Evolutionary conservation across 2,797 vertebrate species (phyloP).

Genomic region (Sarcoramphus papa): DNA sequence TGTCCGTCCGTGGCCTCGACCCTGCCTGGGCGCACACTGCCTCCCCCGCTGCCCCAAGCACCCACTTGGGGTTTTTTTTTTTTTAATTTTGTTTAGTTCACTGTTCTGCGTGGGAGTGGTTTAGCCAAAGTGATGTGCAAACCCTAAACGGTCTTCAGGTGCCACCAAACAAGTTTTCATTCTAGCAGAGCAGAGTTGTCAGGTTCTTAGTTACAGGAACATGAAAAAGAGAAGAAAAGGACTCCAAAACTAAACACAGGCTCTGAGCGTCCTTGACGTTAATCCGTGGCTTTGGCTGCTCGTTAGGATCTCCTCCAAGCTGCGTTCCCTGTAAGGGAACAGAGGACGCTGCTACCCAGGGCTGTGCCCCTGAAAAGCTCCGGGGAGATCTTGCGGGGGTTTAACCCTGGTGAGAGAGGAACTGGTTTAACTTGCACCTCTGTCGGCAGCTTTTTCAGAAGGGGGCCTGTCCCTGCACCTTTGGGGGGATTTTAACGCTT

Average conservation of each 20-base stretch:
- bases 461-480: not conserved
- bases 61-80: not conserved
- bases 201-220: not conserved
- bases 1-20: not conserved
- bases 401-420: not conserved
- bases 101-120: not conserved
- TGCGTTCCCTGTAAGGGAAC: not conserved
- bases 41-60: not conserved
- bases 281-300: not conserved
- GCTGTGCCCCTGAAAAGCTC: not conserved
- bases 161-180: not conserved
- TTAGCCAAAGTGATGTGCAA: too few species aligned
- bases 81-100: fast-evolving
- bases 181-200: not conserved
- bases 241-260: not conserved
- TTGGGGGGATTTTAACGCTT: not conserved
- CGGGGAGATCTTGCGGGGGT: fast-evolving
- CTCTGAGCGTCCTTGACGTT: not conserved
- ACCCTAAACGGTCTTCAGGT: not conserved
- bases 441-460: too few species aligned
- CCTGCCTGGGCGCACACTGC: fast-evolving
- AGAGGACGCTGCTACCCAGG: not conserved
- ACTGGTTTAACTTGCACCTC: too few species aligned
- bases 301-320: not conserved
- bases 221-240: not conserved